Evolutionary conservation across 2,797 vertebrate species (phyloP).

Genomic region (Galago senegalensis): DNA sequence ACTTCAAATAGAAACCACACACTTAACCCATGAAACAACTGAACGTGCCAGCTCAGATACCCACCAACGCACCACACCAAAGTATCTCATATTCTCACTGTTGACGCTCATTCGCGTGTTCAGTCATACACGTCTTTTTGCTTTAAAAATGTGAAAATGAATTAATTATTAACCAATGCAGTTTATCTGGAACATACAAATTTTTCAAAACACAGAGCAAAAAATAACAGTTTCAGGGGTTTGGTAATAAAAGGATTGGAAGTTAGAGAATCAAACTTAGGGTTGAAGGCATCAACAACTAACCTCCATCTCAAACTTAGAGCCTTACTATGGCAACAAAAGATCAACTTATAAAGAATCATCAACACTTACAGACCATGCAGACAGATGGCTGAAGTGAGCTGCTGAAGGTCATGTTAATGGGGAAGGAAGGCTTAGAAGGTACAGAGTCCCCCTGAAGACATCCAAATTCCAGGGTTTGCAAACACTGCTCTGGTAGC

Average conservation of each 20-base stretch:
- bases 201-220: conserved; percentile 36
- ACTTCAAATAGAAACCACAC: conserved; percentile 33
- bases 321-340: not conserved
- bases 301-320: not conserved
- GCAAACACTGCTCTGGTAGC: not conserved
- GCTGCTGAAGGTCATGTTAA: not conserved
- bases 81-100: not conserved
- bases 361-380: not conserved
- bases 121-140: not conserved
- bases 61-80: conserved; percentile 14
- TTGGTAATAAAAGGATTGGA: conserved; percentile 6
- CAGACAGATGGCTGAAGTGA: not conserved
- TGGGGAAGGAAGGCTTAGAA: not conserved
- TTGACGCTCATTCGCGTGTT: not conserved
- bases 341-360: not conserved
- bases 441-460: not conserved
- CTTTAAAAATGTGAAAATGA: conserved; percentile 50
- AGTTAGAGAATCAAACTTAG: not conserved
- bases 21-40: conserved; percentile 34
- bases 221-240: not conserved
- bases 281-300: not conserved
- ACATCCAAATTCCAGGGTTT: not conserved
- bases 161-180: conserved; percentile 28
- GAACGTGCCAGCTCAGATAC: conserved; percentile 28
- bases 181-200: not conserved